These are phyloP conservation scores for Xiphias gladius DNA, from an alignment of 2,113 vertebrate species.

Conservation along the genomic window DNA sequence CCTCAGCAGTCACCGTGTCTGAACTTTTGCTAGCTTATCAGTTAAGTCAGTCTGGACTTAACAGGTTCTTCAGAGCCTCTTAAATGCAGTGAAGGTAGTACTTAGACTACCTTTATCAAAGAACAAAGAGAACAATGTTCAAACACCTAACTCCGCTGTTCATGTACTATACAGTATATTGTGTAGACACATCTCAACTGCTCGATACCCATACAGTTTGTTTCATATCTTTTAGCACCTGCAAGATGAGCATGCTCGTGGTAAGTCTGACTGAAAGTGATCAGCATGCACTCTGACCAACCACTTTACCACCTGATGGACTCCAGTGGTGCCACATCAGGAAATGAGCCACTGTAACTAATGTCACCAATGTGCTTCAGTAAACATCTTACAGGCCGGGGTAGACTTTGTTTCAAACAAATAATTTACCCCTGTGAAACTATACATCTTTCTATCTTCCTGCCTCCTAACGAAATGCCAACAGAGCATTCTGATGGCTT, in stretches of 20 bases:
- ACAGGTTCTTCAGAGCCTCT: not conserved
- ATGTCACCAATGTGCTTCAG: not conserved
- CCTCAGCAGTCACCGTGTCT: not conserved
- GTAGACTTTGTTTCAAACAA: slow-evolving; percentile 22
- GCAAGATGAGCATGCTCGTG: not conserved
- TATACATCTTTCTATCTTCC: not conserved
- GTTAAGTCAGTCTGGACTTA: not conserved
- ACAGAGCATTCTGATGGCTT: slow-evolving; percentile 5
- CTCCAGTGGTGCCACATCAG: not conserved
- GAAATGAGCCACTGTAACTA: not conserved
- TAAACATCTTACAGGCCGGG: slow-evolving; percentile 15
- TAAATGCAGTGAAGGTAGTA: not conserved
- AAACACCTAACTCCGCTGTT: not conserved
- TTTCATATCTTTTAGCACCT: slow-evolving; percentile 7
- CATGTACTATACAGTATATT: not conserved
- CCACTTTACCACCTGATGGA: not conserved
- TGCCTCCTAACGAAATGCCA: not conserved
- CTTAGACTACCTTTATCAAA: not conserved
- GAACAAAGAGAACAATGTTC: not conserved
- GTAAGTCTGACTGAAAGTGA: not conserved
- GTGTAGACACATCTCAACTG: not conserved
- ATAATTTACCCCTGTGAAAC: slow-evolving; percentile 18
- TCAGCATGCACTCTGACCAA: not conserved
- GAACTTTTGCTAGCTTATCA: not conserved
- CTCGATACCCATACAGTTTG: not conserved